phyloP scores from a whole-genome alignment of 2,888 invertebrate species.

The Nomada fabriciana region DNA sequence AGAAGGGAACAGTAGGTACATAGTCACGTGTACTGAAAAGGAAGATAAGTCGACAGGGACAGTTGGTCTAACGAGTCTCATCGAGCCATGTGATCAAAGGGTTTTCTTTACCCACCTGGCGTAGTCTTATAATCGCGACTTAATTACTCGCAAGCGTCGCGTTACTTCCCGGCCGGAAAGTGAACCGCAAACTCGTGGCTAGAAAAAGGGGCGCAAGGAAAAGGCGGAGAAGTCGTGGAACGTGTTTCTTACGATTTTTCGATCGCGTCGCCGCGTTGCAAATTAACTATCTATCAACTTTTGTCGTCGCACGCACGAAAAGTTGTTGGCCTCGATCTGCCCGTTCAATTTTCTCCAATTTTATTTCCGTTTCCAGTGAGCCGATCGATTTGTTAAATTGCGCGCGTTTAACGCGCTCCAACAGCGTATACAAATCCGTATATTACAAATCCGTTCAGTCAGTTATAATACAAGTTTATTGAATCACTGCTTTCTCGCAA shows the following conservation, averaged over 20 bases:
- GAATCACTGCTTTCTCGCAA: slow-evolving; percentile 75
- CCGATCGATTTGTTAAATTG: neutral
- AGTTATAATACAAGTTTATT: slow-evolving; percentile 79
- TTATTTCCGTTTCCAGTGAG: neutral
- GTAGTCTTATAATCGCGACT: neutral
- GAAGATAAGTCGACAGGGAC: neutral
- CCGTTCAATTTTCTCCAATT: neutral
- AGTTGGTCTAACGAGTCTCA: neutral
- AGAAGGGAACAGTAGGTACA: no score
- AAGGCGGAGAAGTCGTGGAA: slow-evolving; percentile 15
- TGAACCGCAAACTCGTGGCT: neutral
- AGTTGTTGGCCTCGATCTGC: slow-evolving; percentile 31
- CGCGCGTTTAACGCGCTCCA: neutral
- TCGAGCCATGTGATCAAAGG: slow-evolving; percentile 1
- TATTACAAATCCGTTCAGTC: slow-evolving; percentile 27
- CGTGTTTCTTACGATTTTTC: slow-evolving; percentile 14
- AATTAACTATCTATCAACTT: slow-evolving; percentile 30
- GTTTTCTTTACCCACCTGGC: neutral
- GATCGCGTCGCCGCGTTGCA: neutral
- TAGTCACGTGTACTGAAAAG: neutral
- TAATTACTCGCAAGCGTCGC: slow-evolving; percentile 1
- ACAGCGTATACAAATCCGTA: neutral
- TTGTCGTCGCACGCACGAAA: slow-evolving; percentile 24
- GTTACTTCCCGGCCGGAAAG: slow-evolving; percentile 1
- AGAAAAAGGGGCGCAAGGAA: neutral